Conservation (phyloP, 2,888 invertebrate species). For the Trachelus stipa region DNA sequence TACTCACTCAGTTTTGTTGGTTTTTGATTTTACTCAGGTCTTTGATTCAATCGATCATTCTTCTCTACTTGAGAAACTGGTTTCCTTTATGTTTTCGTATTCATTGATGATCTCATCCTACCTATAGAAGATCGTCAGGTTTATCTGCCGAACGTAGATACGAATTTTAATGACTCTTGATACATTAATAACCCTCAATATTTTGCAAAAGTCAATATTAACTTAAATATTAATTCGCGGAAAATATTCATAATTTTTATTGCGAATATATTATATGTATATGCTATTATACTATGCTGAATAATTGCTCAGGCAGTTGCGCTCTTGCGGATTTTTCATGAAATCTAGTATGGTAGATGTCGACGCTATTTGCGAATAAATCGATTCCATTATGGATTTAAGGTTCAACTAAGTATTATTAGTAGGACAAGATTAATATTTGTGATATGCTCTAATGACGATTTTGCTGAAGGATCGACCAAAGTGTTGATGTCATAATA, state of each 20-base stretch:
- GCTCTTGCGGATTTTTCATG: too few species aligned
- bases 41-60: neutral
- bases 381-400: too few species aligned
- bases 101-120: neutral
- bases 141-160: neutral
- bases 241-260: neutral
- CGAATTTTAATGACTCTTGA: neutral
- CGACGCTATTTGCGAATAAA: too few species aligned
- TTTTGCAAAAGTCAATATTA: neutral
- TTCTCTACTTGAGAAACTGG: neutral
- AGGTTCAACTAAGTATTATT: too few species aligned
- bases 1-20: neutral
- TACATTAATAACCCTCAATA: neutral
- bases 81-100: neutral
- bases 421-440: too few species aligned
- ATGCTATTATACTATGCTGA: too few species aligned
- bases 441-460: too few species aligned
- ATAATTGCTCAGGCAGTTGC: too few species aligned
- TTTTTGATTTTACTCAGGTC: neutral
- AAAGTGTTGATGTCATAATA: too few species aligned
- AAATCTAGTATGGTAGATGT: too few species aligned
- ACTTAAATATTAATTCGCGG: neutral
- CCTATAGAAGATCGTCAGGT: neutral
- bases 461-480: too few species aligned
- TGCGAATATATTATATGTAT: too few species aligned